These are phyloP conservation scores for Anolis sagrei DNA, from an alignment of 2,113 vertebrate species.

Conservation along the genomic window DNA sequence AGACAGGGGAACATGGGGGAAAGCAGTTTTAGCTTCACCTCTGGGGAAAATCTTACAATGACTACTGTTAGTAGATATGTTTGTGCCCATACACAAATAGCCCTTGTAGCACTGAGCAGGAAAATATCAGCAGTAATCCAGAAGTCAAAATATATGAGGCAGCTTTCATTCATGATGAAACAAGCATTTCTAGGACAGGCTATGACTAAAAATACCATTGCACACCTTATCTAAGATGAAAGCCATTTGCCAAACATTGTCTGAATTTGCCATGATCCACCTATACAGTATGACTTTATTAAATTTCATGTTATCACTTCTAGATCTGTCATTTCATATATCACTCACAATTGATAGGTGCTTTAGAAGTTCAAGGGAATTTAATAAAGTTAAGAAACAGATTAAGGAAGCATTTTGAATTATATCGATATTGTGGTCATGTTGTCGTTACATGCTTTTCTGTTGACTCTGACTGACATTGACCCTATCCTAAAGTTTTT, in stretches of 20 bases:
- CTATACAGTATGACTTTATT: neutral
- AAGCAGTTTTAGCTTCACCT: neutral
- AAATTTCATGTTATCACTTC: neutral
- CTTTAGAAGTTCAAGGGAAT: neutral
- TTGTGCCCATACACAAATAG: neutral
- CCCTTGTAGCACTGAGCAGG: neutral
- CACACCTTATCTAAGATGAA: neutral
- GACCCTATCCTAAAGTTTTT: too few relatives aligned
- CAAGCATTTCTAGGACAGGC: neutral
- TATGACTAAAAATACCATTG: slow-evolving; percentile 8
- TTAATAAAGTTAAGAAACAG: neutral
- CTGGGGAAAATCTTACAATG: neutral
- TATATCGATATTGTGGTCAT: neutral
- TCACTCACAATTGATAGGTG: neutral
- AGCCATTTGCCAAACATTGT: neutral
- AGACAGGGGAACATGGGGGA: neutral
- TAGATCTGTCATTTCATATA: neutral
- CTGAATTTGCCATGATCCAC: neutral
- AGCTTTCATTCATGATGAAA: neutral
- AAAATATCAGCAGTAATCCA: neutral
- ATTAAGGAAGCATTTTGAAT: neutral
- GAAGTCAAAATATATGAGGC: neutral
- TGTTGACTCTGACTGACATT: too few relatives aligned
- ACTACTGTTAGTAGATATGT: too few relatives aligned
- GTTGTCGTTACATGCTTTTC: neutral